phyloP scores from a whole-genome alignment of 1,140 invertebrate genomes.

The honey bee (Apis mellifera) region DNA sequence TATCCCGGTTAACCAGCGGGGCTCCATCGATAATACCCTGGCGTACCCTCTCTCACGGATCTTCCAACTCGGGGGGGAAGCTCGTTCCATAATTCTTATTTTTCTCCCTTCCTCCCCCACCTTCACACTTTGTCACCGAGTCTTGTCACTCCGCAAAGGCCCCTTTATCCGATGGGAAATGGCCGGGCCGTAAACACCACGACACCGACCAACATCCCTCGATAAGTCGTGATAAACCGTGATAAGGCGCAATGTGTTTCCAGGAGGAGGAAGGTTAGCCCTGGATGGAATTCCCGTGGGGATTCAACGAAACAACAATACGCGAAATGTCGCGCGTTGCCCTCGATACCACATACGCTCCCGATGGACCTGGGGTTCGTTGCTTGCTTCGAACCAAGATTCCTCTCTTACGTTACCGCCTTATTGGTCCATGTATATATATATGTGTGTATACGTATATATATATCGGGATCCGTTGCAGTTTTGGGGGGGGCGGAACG shows the following conservation, averaged over 20 bases:
- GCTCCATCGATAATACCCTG: not conserved
- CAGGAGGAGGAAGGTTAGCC: slow-evolving; percentile 23
- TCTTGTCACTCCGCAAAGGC: not conserved
- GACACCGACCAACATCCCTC: slow-evolving; percentile 63
- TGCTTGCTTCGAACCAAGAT: not conserved
- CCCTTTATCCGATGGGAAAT: slow-evolving; percentile 16
- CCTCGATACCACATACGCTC: slow-evolving; percentile 12
- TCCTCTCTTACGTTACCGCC: slow-evolving; percentile 51
- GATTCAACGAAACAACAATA: slow-evolving; percentile 53
- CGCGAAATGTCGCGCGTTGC: slow-evolving; percentile 23
- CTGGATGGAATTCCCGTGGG: slow-evolving; percentile 14
- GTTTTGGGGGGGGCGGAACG: slow-evolving; percentile 16
- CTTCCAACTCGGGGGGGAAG: slow-evolving; percentile 20
- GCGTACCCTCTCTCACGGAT: not conserved
- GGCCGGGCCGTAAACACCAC: slow-evolving; percentile 70
- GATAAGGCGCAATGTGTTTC: slow-evolving; percentile 45
- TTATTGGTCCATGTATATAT: slow-evolving; percentile 65
- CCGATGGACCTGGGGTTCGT: slow-evolving; percentile 37
- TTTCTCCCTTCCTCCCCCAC: slow-evolving; percentile 17
- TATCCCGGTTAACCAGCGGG: not conserved
- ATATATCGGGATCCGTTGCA: not conserved
- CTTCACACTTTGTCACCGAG: slow-evolving; percentile 12
- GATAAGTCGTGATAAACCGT: slow-evolving; percentile 71
- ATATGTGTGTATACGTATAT: not conserved
- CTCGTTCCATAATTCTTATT: slow-evolving; percentile 50